Evolutionary conservation across 2,888 invertebrate genomes (phyloP), one percentile per base, ranked within the genome.

Genomic region (Mythimna impura): DNA sequence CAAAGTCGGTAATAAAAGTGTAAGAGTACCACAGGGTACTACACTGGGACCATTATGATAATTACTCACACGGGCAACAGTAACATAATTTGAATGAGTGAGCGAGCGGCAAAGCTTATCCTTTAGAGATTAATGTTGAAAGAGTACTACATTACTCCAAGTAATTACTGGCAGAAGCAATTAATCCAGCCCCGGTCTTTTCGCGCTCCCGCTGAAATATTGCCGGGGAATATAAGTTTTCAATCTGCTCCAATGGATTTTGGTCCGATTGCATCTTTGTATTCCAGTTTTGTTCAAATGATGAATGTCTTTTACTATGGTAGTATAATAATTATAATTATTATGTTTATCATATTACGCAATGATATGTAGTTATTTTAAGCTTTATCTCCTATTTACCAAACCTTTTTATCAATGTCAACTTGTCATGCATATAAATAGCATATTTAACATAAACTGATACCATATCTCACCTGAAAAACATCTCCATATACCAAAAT

Each of bases 161-260:
- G 88, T 89, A 86, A 89, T 87, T 89, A 85, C 83, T 81, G 82
- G 81, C 84, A 85, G 83, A 83, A 86, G 86, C 86, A 89, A 89
- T 89, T 89, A 89, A 87, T 88, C 80, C 81, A 77, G 66, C 60
- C 75, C 67, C 79, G 78, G 76, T 76, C 79, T 85, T 84, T 87
- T 71, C 78, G 66, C 86, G 75, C 75, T 79, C 69, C 66, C 66
- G 70, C 66, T 86, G 77, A 88, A 84, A 83, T 85, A 84, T 77
- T 81, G 73, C 72, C 71, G 69, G 71, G 63, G 73, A 70, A 66
- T 73, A 75, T 76, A 85, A 82, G 85, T 85, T 85, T 82, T 79
- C 80, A 82, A 83, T 85, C 78, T 73, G 64, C 47, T 76, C 40
- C 47, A 66, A 82, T 81, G 70, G 72, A 69, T 82, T 85, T 82